A percentile compares a stretch with the other conserved stretches of the same genome.
Conservation (phyloP, 64 coral and sea anemone species). For the Actinia equina region DNA sequence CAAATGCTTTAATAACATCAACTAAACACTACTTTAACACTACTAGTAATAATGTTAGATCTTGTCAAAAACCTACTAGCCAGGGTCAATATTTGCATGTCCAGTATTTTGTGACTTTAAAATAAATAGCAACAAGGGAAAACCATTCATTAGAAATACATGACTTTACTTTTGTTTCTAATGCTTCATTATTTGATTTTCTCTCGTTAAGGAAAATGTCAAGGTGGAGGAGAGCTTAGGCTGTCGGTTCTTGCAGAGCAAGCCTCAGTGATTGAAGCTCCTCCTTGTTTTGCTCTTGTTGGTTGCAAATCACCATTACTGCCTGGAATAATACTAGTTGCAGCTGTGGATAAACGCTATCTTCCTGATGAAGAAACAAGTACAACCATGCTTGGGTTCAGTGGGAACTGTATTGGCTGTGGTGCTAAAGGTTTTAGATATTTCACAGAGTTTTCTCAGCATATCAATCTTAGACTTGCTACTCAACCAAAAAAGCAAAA, state of each 20-base stretch:
- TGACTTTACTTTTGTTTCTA: too few relatives aligned
- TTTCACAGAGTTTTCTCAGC: conserved; percentile 97
- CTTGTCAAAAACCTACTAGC: too few relatives aligned
- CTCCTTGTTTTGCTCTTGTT: conserved; percentile 74
- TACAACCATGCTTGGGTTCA: conserved; percentile 88
- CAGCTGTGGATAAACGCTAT: conserved; percentile 89
- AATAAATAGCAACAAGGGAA: too few relatives aligned
- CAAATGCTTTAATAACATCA: too few relatives aligned
- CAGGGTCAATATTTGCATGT: too few relatives aligned
- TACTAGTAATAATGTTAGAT: too few relatives aligned
- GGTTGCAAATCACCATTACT: conserved; percentile 95
- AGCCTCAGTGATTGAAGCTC: conserved; percentile 48
- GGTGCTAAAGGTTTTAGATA: conserved; percentile 89
- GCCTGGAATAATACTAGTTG: conserved; percentile 79
- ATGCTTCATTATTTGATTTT: neutral
- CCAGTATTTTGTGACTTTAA: too few relatives aligned
- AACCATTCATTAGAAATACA: too few relatives aligned
- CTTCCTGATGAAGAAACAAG: conserved; percentile 87
- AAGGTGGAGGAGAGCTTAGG: conserved; percentile 70
- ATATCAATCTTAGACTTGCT: conserved; percentile 88
- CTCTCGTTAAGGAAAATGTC: conserved; percentile 60
- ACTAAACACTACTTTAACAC: too few relatives aligned
- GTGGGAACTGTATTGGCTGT: conserved; percentile 94
- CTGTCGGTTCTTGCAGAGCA: conserved; percentile 48
- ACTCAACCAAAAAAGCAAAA: conserved; percentile 99